Evolutionary conservation across 2,888 invertebrate genomes (phyloP).

Genomic region (Stenodera caucasica): DNA sequence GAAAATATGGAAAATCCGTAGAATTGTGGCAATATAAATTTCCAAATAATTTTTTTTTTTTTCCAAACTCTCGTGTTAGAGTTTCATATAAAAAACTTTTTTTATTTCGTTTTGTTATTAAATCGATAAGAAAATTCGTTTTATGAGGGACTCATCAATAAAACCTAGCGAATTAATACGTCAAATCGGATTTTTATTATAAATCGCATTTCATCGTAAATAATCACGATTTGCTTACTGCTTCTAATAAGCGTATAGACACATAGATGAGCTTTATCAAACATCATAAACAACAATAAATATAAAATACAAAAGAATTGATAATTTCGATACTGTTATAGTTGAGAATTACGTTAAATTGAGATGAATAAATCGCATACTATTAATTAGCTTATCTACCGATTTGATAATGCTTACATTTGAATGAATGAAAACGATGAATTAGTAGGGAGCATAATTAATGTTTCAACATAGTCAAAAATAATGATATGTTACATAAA

Average conservation of each 20-base stretch:
- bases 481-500: background rate
- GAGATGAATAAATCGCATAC: background rate
- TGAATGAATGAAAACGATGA: background rate
- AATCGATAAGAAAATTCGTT: conserved; percentile 34
- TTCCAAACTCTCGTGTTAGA: conserved; percentile 25
- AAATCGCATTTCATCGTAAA: conserved; percentile 30
- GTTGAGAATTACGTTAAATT: background rate
- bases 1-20: conserved; percentile 40
- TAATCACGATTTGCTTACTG: conserved; percentile 27
- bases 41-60: conserved; percentile 31
- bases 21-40: conserved; percentile 35
- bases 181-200: conserved; percentile 30
- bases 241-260: too few relatives aligned
- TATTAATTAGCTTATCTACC: background rate
- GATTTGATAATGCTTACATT: background rate
- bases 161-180: conserved; percentile 29
- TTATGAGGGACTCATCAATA: conserved; percentile 29
- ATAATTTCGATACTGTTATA: too few relatives aligned
- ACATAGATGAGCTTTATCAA: background rate
- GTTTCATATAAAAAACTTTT: conserved; percentile 30
- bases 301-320: background rate
- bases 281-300: background rate
- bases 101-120: conserved; percentile 31
- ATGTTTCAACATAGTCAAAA: background rate
- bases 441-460: background rate